These are phyloP conservation scores for Amiota minor DNA, from an alignment of 2,888 invertebrate genomes.

Conservation along the genomic window DNA sequence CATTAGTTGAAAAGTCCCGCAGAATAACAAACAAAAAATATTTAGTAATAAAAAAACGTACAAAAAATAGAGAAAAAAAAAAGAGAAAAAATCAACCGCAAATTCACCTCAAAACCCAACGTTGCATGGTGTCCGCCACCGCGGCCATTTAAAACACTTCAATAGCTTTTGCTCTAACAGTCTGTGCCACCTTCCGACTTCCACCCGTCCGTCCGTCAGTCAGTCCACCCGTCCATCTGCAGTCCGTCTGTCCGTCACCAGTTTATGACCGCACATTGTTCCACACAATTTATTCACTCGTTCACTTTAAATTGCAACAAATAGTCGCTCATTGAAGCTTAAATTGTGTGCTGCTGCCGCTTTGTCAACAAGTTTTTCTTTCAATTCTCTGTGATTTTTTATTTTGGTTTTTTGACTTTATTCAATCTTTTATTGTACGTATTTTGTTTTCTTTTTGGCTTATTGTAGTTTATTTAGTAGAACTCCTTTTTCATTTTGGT, in stretches of 20 bases:
- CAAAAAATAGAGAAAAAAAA: conserved; percentile 37
- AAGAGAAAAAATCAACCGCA: conserved; percentile 11
- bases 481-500: background rate
- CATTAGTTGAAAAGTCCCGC: conserved; percentile 39
- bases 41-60: background rate
- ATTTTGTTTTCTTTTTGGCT: background rate
- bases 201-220: background rate
- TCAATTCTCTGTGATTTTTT: conserved; percentile 17
- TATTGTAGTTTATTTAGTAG: background rate
- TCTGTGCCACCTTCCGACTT: too few species aligned
- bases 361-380: conserved; percentile 28
- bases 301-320: conserved; percentile 66
- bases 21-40: conserved; percentile 29
- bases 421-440: background rate
- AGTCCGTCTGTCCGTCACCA: background rate
- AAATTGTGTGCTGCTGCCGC: conserved; percentile 55
- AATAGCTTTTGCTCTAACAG: too few species aligned
- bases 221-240: background rate
- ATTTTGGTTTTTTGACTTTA: conserved; percentile 5
- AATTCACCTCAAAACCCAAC: conserved; percentile 29
- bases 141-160: conserved; percentile 20
- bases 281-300: conserved; percentile 60
- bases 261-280: conserved; percentile 45
- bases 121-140: conserved; percentile 38
- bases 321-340: conserved; percentile 67